A percentile compares a stretch with the other conserved stretches of the same genome.
Evolutionary conservation across 2,888 invertebrate species (phyloP).

Genomic region (Mactromeris polynyma): DNA sequence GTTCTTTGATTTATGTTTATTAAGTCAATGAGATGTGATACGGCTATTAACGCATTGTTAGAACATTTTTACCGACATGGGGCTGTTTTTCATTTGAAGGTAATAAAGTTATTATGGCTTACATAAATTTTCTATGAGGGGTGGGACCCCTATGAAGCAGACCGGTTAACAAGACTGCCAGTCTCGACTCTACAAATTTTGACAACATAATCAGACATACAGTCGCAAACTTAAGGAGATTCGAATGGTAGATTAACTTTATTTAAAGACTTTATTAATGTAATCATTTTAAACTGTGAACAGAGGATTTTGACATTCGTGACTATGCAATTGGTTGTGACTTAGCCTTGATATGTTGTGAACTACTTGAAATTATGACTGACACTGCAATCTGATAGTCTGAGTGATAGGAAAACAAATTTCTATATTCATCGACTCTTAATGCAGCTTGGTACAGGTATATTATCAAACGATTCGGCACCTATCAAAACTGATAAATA

Average conservation of each 20-base stretch:
- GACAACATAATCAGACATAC: conserved; percentile 48
- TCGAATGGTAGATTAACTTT: conserved; percentile 36
- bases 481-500: conserved; percentile 21
- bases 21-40: conserved; percentile 3
- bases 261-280: conserved; percentile 46
- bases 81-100: conserved; percentile 45
- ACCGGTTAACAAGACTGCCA: conserved; percentile 41
- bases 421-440: not conserved
- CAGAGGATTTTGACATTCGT: conserved; percentile 20
- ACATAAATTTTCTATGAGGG: conserved; percentile 48
- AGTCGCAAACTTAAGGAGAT: conserved; percentile 41
- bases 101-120: conserved; percentile 49
- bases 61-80: not conserved
- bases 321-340: conserved; percentile 27
- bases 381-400: not conserved
- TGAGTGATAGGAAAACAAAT: not conserved
- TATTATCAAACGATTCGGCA: not conserved
- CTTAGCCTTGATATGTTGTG: not conserved
- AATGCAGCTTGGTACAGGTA: conserved; percentile 6
- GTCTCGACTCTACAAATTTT: conserved; percentile 40
- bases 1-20: not conserved
- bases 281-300: conserved; percentile 39
- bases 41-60: not conserved
- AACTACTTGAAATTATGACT: conserved; percentile 7
- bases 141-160: conserved; percentile 46